Base-by-base conservation (phyloP, 23 tunicate genomes). In the Styela clava region DNA sequence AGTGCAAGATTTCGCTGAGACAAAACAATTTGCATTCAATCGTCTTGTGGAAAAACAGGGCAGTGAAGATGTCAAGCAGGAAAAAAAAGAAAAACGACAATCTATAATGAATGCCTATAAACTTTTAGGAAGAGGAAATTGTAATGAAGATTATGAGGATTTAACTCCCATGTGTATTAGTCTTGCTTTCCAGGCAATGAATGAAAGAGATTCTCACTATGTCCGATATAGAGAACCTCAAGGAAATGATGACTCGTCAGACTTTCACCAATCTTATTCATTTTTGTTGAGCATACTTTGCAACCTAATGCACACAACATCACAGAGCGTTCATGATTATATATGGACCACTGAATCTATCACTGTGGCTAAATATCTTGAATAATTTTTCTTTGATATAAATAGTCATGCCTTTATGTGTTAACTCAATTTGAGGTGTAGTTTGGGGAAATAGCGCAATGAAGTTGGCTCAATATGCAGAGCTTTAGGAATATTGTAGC, bases 21-120 rank as follows among this genome's bases (percentile, higher is more conserved):
- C 35, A 34, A 31, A 34, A 29, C 34, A 71, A 71, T n/a, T 32
- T 22, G 35, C 77, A 21, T 71, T 71, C 34, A 71, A 71, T 21
- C 77, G 77, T 28, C 81, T 76, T 24, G 81, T 44, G 28, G 30
- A 52, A 0, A n/a, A 31, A 0, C 81, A 76, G 44, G 81, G 81
- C 21, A 76, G 81, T 44, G 64, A 36, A 12, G 65, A 76, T 9
- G 52, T 76, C 81, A 76, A 33, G n/a, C 27, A 76, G 22, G 26
- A 76, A n/a, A 52, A 52, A 44, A 16, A 19, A 18, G 31, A 24
- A 44, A 27, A 76, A 76, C 52, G 81, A 16, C n/a, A 1, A 16
- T 36, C 33, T 76, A 20, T 24, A 21, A 16, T 26, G 18, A 23
- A 18, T 32, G 29, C 31, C 5, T 25, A 33, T 56, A 52, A 51